phyloP scores from a whole-genome alignment of 1,140 invertebrate genomes.

The Papilio glaucus region DNA sequence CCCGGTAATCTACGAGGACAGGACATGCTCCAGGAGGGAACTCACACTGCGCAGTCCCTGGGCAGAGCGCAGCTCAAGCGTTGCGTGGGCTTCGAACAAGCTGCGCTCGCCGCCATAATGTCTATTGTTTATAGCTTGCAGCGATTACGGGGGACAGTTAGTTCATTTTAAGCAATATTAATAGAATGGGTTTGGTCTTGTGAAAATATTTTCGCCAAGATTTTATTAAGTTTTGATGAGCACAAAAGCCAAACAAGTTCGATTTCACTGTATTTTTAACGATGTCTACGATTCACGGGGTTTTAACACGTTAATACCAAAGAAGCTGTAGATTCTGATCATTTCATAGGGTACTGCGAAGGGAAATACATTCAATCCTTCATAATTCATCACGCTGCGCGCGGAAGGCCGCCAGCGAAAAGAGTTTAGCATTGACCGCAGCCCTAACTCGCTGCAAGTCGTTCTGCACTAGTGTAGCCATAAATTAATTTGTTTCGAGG shows the following conservation, averaged over 20 bases:
- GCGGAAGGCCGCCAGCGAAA: background rate
- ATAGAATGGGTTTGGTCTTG: too few relatives aligned
- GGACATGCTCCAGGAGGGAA: background rate
- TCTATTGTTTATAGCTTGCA: background rate
- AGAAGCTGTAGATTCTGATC: background rate
- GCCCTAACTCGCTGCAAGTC: slow-evolving; percentile 16
- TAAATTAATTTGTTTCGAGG: background rate
- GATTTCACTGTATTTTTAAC: too few relatives aligned
- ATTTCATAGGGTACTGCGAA: background rate
- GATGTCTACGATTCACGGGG: too few relatives aligned
- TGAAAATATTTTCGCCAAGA: too few relatives aligned
- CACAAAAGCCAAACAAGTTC: too few relatives aligned
- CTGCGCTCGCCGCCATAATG: background rate
- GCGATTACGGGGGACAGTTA: background rate
- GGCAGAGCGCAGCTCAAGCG: background rate
- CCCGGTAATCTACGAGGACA: background rate
- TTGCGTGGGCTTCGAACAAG: slow-evolving; percentile 10
- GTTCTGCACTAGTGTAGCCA: slow-evolving; percentile 1
- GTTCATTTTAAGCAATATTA: background rate
- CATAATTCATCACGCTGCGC: slow-evolving; percentile 28
- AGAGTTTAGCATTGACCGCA: slow-evolving; percentile 30
- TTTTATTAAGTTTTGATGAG: too few relatives aligned
- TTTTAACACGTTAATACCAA: too few relatives aligned
- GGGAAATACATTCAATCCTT: slow-evolving; percentile 7
- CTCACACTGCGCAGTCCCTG: background rate